Evolutionary conservation across 2,113 vertebrate genomes (phyloP).

Genomic region (Tetrax tetrax): DNA sequence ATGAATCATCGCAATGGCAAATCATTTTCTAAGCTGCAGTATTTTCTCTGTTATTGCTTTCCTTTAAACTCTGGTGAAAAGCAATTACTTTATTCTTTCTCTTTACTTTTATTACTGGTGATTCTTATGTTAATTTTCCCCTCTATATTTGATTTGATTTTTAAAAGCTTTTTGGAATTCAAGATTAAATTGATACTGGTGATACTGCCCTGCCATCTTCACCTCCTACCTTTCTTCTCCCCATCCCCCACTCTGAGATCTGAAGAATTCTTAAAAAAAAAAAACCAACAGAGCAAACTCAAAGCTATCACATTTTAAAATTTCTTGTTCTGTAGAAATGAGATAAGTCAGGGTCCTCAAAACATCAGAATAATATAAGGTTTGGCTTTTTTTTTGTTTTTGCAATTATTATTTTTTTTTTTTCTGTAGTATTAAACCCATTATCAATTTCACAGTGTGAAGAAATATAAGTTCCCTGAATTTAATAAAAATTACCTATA

Average conservation of each 20-base stretch:
- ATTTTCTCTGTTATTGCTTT: constrained; percentile 72
- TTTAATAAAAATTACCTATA: not conserved
- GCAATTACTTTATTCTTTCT: constrained; percentile 67
- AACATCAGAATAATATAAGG: not conserved
- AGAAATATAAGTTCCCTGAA: not conserved
- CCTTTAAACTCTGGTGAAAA: constrained; percentile 65
- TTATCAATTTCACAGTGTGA: not conserved
- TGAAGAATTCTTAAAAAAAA: not conserved
- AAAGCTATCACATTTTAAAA: not conserved
- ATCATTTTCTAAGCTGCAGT: constrained; percentile 64
- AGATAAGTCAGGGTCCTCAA: not conserved
- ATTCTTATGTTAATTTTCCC: constrained; percentile 61
- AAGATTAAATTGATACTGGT: constrained; percentile 8
- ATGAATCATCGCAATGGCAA: constrained; percentile 67
- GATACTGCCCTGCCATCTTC: not conserved
- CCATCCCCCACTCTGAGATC: not conserved
- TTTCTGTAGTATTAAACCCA: not conserved
- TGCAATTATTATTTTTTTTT: too few relatives aligned
- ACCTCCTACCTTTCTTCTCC: not conserved
- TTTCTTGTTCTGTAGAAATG: not conserved
- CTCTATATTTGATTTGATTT: constrained; percentile 44
- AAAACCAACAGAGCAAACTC: not conserved
- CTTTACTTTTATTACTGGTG: constrained; percentile 64
- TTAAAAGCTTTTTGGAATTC: constrained; percentile 36
- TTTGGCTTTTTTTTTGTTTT: too few relatives aligned